Conservation (phyloP, 2,113 vertebrate genomes). For the Paramormyrops kingsleyae region DNA sequence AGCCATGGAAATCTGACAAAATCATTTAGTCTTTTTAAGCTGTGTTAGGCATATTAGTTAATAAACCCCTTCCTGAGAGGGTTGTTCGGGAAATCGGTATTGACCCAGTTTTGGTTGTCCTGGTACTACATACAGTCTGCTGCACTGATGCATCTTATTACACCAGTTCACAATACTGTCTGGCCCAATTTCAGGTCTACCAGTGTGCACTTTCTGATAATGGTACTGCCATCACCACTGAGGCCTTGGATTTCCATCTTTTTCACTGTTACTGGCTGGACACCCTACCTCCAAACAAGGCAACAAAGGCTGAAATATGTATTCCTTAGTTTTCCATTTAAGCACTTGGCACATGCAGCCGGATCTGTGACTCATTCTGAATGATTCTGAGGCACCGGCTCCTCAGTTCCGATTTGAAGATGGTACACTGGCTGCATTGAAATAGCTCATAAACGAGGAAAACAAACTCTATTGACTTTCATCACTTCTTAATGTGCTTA, state of each 20-base stretch:
- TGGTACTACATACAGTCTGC: constrained; percentile 13
- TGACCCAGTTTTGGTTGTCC: constrained; percentile 15
- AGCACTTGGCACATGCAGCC: not conserved
- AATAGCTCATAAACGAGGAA: not conserved
- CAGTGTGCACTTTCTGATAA: not conserved
- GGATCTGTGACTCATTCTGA: not conserved
- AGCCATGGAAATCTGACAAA: not conserved
- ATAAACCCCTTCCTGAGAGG: not conserved
- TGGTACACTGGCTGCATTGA: not conserved
- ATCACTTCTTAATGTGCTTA: not conserved
- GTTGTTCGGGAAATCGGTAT: constrained; percentile 7
- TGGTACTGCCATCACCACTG: not conserved
- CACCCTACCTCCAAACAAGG: not conserved
- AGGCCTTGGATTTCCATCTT: not conserved
- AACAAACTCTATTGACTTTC: not conserved
- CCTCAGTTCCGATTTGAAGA: not conserved
- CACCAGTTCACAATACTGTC: constrained; percentile 1
- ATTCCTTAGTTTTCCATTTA: not conserved
- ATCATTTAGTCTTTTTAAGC: not conserved
- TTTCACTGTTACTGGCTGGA: not conserved
- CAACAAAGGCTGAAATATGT: not conserved
- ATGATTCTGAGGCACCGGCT: not conserved
- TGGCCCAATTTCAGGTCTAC: not conserved
- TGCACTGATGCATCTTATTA: constrained; percentile 27
- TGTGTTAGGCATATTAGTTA: not conserved